Base-by-base conservation (phyloP, 2,888 invertebrate genomes). In the Coelopa pilipes region DNA sequence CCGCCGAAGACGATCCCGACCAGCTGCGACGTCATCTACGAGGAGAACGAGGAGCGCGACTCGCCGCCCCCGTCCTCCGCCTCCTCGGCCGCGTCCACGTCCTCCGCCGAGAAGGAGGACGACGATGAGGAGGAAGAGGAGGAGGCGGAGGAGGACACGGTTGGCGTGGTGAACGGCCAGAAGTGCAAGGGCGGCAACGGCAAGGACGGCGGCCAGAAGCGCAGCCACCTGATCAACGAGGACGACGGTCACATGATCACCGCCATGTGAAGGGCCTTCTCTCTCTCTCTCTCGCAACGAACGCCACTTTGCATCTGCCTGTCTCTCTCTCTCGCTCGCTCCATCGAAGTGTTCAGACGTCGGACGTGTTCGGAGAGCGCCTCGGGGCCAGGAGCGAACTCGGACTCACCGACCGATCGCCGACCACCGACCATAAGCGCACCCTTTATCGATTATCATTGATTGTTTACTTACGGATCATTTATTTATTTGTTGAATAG, bases 1-100 rank as follows among this genome's bases (percentile, higher is more conserved):
- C 86, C 87, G 62, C 83, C 87, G 49, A 87, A 87, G 79, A 81
- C 83, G 47, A 82, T 87, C 79, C 83, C 87, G 73, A 87, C 83
- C 77, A 87, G 82, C 80, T 87, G 87, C 81, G 87, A 88, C 81
- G 87, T 88, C 73, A 88, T 88, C 76, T 88, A 88, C 76, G 88
- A 88, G 78, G 87, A 87, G 75, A 85, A 86, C 77, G 85, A 86
- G 76, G 86, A 85, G 75, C 83, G 85, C 9, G 84, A 84, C 13
- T 82, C 85, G 9, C 84, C 86, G 47, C 79, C 80, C 57, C 78
- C 78, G 47, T 76, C 77, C 70, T 77, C 78, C 74, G 57, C 63
- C 60, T 24, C 68, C 65, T 70, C 71, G n/a, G n/a, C 4, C 19
- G 46, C 13, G 7, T 17, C 65, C 12, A 19, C 21, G 4, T 24